Evolutionary conservation across 2,113 vertebrate genomes (phyloP).

Genomic region (Emydura subglobosa): DNA sequence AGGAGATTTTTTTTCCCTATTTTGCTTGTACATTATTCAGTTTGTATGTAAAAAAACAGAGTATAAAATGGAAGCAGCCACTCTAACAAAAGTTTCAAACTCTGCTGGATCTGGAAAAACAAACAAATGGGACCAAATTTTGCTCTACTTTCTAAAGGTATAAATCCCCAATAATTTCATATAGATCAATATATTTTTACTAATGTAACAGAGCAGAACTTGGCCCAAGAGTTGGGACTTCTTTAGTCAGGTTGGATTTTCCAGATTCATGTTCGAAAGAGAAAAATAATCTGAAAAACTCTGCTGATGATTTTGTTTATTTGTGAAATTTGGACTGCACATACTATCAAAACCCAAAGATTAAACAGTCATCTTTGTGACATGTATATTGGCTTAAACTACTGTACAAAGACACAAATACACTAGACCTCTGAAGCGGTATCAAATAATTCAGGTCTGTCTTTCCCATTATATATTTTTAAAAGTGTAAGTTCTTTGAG

Average conservation of each 20-base stretch:
- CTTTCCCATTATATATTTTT: too few species aligned
- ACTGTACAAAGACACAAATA: too few species aligned
- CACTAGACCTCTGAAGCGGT: too few species aligned
- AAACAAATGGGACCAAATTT: neutral
- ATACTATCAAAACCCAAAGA: neutral
- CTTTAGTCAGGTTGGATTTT: neutral
- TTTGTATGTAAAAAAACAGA: neutral
- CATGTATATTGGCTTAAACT: neutral
- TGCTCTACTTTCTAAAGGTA: neutral
- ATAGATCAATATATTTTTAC: neutral
- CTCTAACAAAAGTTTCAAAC: neutral
- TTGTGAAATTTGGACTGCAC: neutral
- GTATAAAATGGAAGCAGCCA: neutral
- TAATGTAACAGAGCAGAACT: neutral
- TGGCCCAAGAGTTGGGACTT: neutral
- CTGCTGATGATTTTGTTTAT: neutral
- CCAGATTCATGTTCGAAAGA: neutral
- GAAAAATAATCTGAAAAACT: neutral
- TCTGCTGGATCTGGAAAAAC: neutral
- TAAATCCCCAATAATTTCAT: neutral
- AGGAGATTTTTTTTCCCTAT: neutral
- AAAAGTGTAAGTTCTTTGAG: too few species aligned
- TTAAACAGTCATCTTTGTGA: neutral
- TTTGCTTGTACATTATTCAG: neutral
- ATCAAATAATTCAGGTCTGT: too few species aligned